phyloP scores from a whole-genome alignment of 2,888 invertebrate genomes.

The Ferrisia virgata region DNA sequence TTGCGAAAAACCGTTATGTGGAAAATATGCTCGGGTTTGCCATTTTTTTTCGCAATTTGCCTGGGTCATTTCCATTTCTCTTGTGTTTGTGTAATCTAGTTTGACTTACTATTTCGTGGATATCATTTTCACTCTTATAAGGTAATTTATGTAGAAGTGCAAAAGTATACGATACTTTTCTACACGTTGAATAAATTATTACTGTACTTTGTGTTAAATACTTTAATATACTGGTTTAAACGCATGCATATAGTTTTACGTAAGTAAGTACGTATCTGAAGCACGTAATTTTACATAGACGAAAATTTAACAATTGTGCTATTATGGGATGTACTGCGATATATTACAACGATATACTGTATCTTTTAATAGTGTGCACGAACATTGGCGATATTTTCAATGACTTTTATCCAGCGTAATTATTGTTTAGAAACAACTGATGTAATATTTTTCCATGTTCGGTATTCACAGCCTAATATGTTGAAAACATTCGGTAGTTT shows the following conservation, averaged over 20 bases:
- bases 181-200: too few relatives aligned
- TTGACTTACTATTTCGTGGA: too few relatives aligned
- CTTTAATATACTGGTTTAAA: too few relatives aligned
- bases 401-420: neutral
- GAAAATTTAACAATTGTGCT: neutral
- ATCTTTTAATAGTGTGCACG: neutral
- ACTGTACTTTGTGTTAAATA: too few relatives aligned
- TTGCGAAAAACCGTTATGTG: too few relatives aligned
- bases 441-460: conserved; percentile 26
- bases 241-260: neutral
- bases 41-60: too few relatives aligned
- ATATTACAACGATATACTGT: neutral
- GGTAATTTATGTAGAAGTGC: too few relatives aligned
- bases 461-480: neutral
- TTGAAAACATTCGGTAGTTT: conserved; percentile 10
- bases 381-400: neutral
- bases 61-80: too few relatives aligned
- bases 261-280: neutral
- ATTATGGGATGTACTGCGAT: neutral
- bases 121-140: too few relatives aligned
- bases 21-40: too few relatives aligned
- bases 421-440: conserved; percentile 4
- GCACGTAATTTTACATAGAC: neutral
- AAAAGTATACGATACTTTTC: too few relatives aligned
- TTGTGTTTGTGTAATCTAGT: too few relatives aligned